Evolutionary conservation across 2,113 vertebrate species (phyloP).

Genomic region (Muntiacus reevesi): DNA sequence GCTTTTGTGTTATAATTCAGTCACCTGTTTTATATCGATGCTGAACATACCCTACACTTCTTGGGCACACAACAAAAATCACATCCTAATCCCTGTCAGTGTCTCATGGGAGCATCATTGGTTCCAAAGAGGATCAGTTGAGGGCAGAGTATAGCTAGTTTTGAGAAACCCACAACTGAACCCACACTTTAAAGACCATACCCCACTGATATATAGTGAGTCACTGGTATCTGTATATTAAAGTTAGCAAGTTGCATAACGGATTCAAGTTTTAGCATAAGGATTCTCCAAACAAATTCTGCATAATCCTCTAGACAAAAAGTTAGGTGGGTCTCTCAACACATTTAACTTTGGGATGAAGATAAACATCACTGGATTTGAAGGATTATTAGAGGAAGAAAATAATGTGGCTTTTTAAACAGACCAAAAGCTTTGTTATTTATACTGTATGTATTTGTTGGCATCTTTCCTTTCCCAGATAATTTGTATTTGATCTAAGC

Average conservation of each 20-base stretch:
- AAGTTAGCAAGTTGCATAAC: neutral
- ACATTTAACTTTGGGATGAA: neutral
- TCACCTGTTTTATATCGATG: conserved; percentile 9
- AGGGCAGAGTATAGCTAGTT: neutral
- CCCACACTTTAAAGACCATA: neutral
- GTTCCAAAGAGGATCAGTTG: neutral
- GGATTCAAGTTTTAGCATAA: neutral
- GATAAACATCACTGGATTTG: neutral
- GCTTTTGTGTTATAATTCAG: conserved; percentile 4
- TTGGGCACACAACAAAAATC: conserved; percentile 1
- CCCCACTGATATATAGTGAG: neutral
- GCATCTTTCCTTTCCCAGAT: neutral
- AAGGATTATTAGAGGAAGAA: conserved; percentile 16
- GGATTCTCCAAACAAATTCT: conserved; percentile 9
- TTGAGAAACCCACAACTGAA: neutral
- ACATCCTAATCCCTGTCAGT: neutral
- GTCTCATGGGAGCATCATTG: neutral
- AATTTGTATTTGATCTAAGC: conserved; percentile 9
- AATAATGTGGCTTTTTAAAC: conserved; percentile 1
- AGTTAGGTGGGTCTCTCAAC: neutral
- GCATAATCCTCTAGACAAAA: conserved; percentile 14
- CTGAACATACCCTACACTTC: neutral
- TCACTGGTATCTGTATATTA: neutral
- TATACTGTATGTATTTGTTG: neutral
- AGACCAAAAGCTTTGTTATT: neutral